Base-by-base conservation (phyloP, 2,888 invertebrate species). In the Hetaerina titia region DNA sequence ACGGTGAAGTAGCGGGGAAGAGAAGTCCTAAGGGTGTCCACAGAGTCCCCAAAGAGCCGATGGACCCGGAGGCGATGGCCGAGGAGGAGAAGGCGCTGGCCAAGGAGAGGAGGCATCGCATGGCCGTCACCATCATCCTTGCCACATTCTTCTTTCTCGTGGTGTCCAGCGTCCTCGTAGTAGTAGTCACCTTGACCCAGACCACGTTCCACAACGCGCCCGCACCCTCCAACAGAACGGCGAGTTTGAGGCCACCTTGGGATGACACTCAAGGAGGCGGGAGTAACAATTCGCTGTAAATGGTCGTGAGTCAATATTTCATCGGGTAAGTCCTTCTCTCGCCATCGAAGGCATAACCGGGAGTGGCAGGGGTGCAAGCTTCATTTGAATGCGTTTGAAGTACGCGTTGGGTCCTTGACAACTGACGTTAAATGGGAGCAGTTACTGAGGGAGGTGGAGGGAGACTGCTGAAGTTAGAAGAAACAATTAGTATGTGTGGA, bases 171-270 rank as follows among this genome's bases (percentile, higher is more conserved):
- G 97, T 98, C 95, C 97, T 98, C 96, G 98, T 98, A 96, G 98
- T 98, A 96, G 97, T 98, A 96, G 97, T 98, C 96, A 98, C 98
- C 95, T 97, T 98, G 96, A 98, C 98, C 90, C 98, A 98, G 97
- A 97, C 98, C 97, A 97, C 98, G 96, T 98, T 98, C 96, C 97
- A 97, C 95, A 97, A 97, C 96, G 97, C 97, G 95, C 97, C 97
- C 97, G 97, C 97, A 97, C 97, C 97, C 97, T 92, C 92, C 17
- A 92, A 92, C 92, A 45, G 92, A 69, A 92, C 92, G 45, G 64
- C n/a, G 56, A 57, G 69, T 56, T 56, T 56, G 92, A 64, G 69
- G 64, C 15, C 92, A 11, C 81, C 81, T 11, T 81, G 81, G 81
- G 81, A 81, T 31, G 81, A 31, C 81, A 1, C 81, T 15, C 25